phyloP scores from a whole-genome alignment of 2,888 invertebrate species.

The Lobophora halterata region DNA sequence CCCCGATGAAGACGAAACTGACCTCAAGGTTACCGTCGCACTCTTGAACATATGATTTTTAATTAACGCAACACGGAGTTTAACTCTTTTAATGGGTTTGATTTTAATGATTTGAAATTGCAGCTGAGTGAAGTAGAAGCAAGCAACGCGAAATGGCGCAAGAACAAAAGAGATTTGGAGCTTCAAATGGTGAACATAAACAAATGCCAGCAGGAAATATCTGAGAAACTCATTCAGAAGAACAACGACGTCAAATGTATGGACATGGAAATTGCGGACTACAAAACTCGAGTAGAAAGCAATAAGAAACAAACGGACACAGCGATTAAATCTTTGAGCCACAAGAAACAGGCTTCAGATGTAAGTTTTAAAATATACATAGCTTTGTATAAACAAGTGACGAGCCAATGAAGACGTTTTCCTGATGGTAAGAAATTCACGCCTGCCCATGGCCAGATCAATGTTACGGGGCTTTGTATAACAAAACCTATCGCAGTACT shows the following conservation, averaged over 20 bases:
- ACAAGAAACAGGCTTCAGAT: constrained; percentile 50
- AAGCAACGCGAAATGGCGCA: constrained; percentile 58
- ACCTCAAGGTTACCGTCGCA: too few relatives aligned
- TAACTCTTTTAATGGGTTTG: too few relatives aligned
- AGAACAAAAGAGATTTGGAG: constrained; percentile 60
- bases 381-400: too few relatives aligned
- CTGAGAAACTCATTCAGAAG: constrained; percentile 52
- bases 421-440: too few relatives aligned
- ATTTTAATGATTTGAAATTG: constrained; percentile 6
- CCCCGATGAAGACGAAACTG: too few relatives aligned
- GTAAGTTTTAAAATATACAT: too few relatives aligned
- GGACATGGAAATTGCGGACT: constrained; percentile 49
- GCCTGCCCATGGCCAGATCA: too few relatives aligned
- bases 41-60: too few relatives aligned
- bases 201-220: constrained; percentile 50
- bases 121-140: constrained; percentile 56
- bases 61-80: too few relatives aligned
- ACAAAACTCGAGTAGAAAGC: constrained; percentile 47
- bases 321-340: constrained; percentile 37
- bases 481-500: too few relatives aligned
- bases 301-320: constrained; percentile 44
- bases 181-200: constrained; percentile 45
- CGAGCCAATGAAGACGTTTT: too few relatives aligned
- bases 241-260: constrained; percentile 54
- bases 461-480: too few relatives aligned